Evolutionary conservation across 2,888 invertebrate genomes (phyloP).

Genomic region (Coelopa pilipes): DNA sequence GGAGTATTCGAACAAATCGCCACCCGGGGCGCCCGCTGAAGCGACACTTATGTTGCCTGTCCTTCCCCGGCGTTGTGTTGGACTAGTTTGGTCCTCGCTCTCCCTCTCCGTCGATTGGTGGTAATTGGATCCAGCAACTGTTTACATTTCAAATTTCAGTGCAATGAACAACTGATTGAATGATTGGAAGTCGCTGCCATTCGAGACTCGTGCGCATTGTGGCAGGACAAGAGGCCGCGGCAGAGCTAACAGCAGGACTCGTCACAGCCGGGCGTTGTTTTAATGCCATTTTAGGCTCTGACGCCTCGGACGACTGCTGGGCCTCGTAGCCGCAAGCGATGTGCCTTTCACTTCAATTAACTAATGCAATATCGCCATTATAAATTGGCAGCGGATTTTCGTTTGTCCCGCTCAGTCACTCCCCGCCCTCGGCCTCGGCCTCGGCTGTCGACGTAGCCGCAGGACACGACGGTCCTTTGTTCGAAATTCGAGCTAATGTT

Average conservation of each 20-base stretch:
- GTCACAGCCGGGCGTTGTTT: not conserved
- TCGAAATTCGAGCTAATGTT: too few species aligned
- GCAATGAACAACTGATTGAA: not conserved
- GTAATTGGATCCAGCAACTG: conserved; percentile 33
- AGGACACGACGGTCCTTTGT: too few species aligned
- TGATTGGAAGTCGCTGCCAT: not conserved
- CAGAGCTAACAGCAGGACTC: conserved; percentile 10
- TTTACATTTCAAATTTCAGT: conserved; percentile 7
- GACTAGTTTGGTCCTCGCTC: not conserved
- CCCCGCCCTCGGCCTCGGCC: too few species aligned
- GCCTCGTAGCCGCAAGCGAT: conserved; percentile 35
- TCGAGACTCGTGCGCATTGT: not conserved
- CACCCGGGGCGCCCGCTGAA: conserved; percentile 18
- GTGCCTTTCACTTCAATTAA: conserved; percentile 37
- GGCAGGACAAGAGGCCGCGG: not conserved
- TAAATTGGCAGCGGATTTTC: too few species aligned
- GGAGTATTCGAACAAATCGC: conserved; percentile 28
- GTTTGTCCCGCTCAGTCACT: too few species aligned
- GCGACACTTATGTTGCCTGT: not conserved
- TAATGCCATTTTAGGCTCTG: conserved; percentile 28
- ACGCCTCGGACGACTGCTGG: conserved; percentile 25
- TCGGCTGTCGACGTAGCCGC: too few species aligned
- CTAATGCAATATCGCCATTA: conserved; percentile 31
- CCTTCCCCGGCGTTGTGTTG: too few species aligned
- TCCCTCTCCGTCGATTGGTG: not conserved